Evolutionary conservation across 1,140 invertebrate genomes (phyloP), one percentile per base, ranked within the genome.

Genomic region (Bombus ignitus): DNA sequence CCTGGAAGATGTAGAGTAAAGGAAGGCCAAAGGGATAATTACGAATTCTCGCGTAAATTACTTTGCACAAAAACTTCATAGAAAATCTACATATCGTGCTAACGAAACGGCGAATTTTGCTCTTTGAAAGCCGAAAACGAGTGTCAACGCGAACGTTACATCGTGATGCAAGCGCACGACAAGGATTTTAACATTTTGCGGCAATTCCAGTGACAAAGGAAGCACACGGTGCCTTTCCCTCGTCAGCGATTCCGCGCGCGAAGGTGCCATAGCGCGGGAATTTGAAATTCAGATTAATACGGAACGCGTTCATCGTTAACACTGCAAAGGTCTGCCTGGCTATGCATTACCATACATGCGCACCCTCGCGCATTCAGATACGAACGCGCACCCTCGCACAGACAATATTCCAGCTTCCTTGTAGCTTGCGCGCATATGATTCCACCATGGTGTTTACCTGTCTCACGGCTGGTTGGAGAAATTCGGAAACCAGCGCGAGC

Each of bases 281-380:
- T 89, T 89, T 89, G 88, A 89, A 89, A 89, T 89, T 89, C 84
- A 89, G 88, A 89, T 89, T 89, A 89, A 89, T 89, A 89, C 77
- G 47, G 76, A 75, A 81, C 74, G 87, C 83, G 78, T 81, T 76
- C 88, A 80, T 89, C 87, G 87, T 89, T 89, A 89, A 89, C 88
- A 80, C 87, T 83, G 85, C 88, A 81, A 76, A 86, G 80, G 85
- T 76, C 87, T 81, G 77, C 79, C 83, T 47, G 53, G 59, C 62
- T 47, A 6, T 59, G 78, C 59, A 89, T 89, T 89, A 89, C 75
- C 87, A 89, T 89, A 83, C 81, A 89, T 87, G 82, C 70, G 84
- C 79, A 18, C 2, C 10, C 18, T 39, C 83, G 47, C 87, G 66
- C 83, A 53, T 83, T 57, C 83, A 65, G 57, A 88, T 75, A 47